These are phyloP conservation scores for Bucorvus abyssinicus DNA, from an alignment of 2,797 vertebrate species.

Conservation along the genomic window DNA sequence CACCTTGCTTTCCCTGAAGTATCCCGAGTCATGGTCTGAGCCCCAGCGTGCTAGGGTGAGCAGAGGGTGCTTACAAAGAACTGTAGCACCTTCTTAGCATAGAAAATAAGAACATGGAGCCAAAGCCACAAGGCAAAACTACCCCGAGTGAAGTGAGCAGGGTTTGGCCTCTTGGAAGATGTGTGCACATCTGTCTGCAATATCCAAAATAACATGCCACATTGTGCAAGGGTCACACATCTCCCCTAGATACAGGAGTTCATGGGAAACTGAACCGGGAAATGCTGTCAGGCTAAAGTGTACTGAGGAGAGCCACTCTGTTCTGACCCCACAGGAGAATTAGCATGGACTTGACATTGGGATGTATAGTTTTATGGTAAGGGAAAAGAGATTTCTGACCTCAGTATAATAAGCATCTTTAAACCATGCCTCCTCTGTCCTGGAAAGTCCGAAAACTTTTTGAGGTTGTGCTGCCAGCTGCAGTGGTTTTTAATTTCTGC, in stretches of 20 bases:
- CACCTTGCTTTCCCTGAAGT: background rate
- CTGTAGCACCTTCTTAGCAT: background rate
- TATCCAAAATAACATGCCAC: background rate
- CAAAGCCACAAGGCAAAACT: background rate
- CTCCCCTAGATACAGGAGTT: background rate
- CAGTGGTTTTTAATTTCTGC: background rate
- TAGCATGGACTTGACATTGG: background rate
- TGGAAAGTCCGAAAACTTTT: background rate
- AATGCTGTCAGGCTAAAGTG: background rate
- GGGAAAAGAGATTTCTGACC: background rate
- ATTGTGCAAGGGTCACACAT: background rate
- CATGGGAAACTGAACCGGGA: background rate
- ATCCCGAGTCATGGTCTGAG: fast-evolving
- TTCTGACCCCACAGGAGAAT: background rate
- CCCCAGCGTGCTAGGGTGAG: background rate
- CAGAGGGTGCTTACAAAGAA: background rate
- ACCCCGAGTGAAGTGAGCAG: background rate
- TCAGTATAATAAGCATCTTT: background rate
- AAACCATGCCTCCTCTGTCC: background rate
- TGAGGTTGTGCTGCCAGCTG: background rate
- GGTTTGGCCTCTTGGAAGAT: background rate
- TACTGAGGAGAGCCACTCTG: background rate
- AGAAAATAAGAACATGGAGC: background rate
- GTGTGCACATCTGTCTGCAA: background rate
- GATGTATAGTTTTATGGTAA: background rate